Evolutionary conservation across 2,797 vertebrate species (phyloP), one percentile per base, ranked within the genome.

Genomic region (Anas acuta): DNA sequence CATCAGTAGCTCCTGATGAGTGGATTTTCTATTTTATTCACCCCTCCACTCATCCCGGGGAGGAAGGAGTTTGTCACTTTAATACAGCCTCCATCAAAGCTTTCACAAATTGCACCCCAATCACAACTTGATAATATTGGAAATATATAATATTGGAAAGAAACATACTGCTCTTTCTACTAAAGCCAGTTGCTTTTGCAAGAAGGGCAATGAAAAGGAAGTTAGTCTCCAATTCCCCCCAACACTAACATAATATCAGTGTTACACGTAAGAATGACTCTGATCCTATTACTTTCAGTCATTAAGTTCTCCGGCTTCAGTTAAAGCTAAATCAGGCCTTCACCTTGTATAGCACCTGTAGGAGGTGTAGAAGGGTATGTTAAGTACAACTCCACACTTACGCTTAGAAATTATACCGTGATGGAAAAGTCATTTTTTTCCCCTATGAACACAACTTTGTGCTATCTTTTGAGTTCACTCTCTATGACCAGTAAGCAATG

Each of bases 1-100:
- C 28, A 13, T 54, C 70, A 45, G 64, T 39, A 0, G 0, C 7
- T 85, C 28, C 47, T 67, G 6, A 41, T 17, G 7, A n/a, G 30
- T 2, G 35, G 43, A 39, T 61, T 79, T 56, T 67, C n/a, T 61
- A 3, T 70, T 87, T 84, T 33, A 61, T 65, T 74, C 61, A 75
- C 33, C 16, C 53, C 25, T 80, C 47, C 32, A n/a, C 54, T 72
- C 51, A 53, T 17, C 26, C 20, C 13, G 13, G 81, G 37, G 6
- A 58, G 49, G 87, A 69, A 89, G 19, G 4, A 35, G 5, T 79
- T 65, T 65, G 23, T 57, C 75, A 58, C 51, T 84, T 60, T 39
- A 73, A 56, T 35, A 64, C 6, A 80, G 49, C 1, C 62, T 54
- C 70, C 62, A 58, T 17, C 54, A 58, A 84, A 85, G 47, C 22